phyloP scores from a whole-genome alignment of 2,113 vertebrate genomes.

The Calonectris borealis region DNA sequence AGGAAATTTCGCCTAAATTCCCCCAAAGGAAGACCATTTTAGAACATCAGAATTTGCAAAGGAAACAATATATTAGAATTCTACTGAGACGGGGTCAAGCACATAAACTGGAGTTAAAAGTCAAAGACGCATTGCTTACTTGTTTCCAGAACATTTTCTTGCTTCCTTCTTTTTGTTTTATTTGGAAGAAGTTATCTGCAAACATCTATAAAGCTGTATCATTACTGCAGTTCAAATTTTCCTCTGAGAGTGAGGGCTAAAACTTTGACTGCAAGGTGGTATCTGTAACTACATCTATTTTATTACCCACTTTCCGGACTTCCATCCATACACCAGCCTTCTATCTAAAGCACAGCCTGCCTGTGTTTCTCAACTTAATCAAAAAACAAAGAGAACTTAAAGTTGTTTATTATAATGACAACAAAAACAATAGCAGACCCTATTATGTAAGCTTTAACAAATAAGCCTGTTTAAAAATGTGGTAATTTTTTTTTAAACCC shows the following conservation, averaged over 20 bases:
- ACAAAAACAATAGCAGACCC: neutral
- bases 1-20: neutral
- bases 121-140: neutral
- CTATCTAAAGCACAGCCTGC: neutral
- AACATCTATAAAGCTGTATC: neutral
- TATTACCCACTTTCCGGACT: neutral
- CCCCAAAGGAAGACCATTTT: neutral
- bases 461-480: neutral
- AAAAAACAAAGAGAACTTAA: neutral
- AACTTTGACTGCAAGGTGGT: neutral
- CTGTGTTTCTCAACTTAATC: neutral
- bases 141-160: neutral
- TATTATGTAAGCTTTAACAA: neutral
- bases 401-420: neutral
- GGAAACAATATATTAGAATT: neutral
- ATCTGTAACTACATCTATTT: neutral
- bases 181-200: neutral
- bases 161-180: neutral
- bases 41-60: neutral
- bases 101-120: neutral
- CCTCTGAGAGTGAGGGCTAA: neutral
- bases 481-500: neutral
- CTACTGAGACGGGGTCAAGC: neutral
- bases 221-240: neutral
- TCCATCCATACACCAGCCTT: neutral